Evolutionary conservation across 1,140 invertebrate species (phyloP), one percentile per base, ranked within the genome.

Genomic region (Sminthurinus signatus): DNA sequence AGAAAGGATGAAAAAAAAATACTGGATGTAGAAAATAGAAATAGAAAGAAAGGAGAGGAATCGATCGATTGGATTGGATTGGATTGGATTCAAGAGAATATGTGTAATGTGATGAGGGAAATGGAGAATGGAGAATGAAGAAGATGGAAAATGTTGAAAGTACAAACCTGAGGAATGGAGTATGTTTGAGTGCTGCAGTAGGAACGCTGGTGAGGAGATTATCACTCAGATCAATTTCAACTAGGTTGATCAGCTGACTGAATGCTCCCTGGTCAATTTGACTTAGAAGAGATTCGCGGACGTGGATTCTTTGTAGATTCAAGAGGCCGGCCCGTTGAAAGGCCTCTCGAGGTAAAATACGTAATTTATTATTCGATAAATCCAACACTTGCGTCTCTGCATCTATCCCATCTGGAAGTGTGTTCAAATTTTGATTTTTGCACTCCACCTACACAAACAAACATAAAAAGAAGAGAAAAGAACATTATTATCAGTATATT

Each of bases 351-450:
- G 88, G 83, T 39, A 95, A 80, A 61, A 87, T 85, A 71, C 88
- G 86, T 65, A 95, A 81, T 75, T 90, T 86, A 76, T 94, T 94
- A 52, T 86, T 85, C 61, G 88, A 91, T 75, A 90, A 81, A 76
- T 93, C 89, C 70, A 95, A 78, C 64, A 95, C 90, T 80, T 95
- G 92, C 10, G 91, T 93, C 69, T 87, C 89, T 4, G 86, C 82
- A 76, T 92, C 88, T 54, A 93, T 85, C 65, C 83, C 84, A 62
- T 86, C 84, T 1, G 91, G 92, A 62, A 95, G 85, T 42, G 83
- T 85, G 67, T 87, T 89, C 51, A 94, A 81, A 31, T 82, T 84
- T 19, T 87, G 84, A 76, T 90, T 85, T 60, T 85, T 82, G 77
- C 91, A 95, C 78, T 93, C 91, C 23, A 92, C 70, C 70, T 72